Percentiles rank a stretch among this genome's conserved stretches.
phyloP scores from a whole-genome alignment of 2,113 vertebrate species.

The Rissa tridactyla region DNA sequence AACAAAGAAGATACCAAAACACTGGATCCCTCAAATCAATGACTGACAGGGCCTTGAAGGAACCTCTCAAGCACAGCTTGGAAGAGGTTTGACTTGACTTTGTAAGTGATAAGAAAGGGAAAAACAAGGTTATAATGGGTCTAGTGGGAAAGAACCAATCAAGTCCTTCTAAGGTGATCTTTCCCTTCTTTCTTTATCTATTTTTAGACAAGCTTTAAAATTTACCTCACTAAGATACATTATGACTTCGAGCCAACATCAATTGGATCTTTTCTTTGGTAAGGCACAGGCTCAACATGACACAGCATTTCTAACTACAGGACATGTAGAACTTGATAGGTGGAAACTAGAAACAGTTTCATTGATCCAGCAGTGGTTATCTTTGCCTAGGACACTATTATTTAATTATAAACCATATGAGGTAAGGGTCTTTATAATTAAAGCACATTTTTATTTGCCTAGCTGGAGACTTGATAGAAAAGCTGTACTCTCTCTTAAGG shows the following conservation, averaged over 20 bases:
- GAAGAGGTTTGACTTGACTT: not conserved
- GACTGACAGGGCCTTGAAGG: not conserved
- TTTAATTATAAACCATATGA: not conserved
- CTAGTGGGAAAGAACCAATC: not conserved
- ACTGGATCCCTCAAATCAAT: not conserved
- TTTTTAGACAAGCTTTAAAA: not conserved
- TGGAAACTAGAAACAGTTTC: not conserved
- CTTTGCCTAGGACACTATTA: not conserved
- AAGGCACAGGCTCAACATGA: not conserved
- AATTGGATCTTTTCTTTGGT: not conserved
- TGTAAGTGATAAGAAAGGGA: not conserved
- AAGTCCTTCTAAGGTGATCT: not conserved
- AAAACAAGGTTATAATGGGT: not conserved
- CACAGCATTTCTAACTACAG: not conserved
- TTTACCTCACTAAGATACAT: not conserved
- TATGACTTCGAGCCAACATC: not conserved
- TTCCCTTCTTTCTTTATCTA: not conserved
- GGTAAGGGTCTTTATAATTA: not conserved
- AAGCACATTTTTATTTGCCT: conserved; percentile 29
- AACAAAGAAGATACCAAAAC: not conserved
- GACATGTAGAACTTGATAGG: not conserved
- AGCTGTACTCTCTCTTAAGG: conserved; percentile 18
- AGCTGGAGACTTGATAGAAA: not conserved
- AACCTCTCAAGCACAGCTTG: not conserved
- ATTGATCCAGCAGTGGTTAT: not conserved